A percentile compares a stretch with the other conserved stretches of the same genome.
Conservation (phyloP, 2,888 invertebrate genomes). For the Brachynemurus nebulosus region DNA sequence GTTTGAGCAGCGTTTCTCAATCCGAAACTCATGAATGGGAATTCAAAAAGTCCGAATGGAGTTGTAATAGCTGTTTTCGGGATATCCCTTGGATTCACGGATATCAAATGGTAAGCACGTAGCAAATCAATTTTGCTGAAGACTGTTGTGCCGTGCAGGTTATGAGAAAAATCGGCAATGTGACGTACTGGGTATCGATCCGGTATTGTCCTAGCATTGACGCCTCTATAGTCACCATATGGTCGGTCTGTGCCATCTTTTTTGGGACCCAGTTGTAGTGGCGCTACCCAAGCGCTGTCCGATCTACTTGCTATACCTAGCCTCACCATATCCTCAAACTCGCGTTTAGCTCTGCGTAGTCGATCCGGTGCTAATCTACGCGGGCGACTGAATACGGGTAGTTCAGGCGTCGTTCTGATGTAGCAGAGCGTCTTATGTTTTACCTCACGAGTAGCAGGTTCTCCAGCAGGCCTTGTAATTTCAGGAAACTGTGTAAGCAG, state of each 20-base stretch:
- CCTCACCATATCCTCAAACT: constrained; percentile 21
- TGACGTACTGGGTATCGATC: constrained; percentile 28
- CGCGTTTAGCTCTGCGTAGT: constrained; percentile 19
- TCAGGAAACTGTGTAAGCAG: not conserved
- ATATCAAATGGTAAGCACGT: constrained; percentile 19
- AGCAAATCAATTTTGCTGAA: too few species aligned
- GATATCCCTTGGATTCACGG: constrained; percentile 18
- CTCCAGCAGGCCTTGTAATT: constrained; percentile 3
- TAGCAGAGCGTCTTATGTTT: constrained; percentile 18
- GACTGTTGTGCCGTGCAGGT: too few species aligned
- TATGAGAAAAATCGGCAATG: too few species aligned
- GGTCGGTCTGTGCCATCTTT: too few species aligned
- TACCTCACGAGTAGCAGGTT: constrained; percentile 15
- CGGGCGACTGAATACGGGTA: constrained; percentile 19
- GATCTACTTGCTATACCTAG: constrained; percentile 15
- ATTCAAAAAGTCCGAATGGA: too few species aligned
- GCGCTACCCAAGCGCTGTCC: constrained; percentile 21
- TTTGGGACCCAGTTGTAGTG: constrained; percentile 24
- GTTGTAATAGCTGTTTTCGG: constrained; percentile 21
- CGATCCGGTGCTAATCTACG: constrained; percentile 22
- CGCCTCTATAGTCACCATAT: too few species aligned
- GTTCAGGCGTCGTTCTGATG: constrained; percentile 19
- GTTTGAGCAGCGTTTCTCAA: too few species aligned
- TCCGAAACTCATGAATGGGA: too few species aligned
- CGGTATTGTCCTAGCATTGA: constrained; percentile 35